A percentile compares a stretch with the other conserved stretches of the same genome.
These are phyloP conservation scores for Notocelia uddmanniana DNA, from an alignment of 2,888 invertebrate species.

Conservation along the genomic window DNA sequence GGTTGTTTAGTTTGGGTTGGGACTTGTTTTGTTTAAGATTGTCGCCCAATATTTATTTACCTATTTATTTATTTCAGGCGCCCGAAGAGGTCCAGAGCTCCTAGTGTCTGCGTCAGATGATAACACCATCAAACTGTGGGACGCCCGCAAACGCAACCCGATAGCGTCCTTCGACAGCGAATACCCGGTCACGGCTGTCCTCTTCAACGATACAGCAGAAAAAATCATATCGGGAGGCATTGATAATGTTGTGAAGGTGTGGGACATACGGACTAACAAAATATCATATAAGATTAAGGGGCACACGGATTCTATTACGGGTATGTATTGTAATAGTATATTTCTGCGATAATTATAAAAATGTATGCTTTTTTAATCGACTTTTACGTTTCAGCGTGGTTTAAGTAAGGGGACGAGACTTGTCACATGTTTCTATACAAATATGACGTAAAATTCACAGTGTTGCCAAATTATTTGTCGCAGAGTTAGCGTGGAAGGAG, in stretches of 20 bases:
- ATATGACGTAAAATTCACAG: too few species aligned
- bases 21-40: too few species aligned
- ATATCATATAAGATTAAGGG: conserved; percentile 94
- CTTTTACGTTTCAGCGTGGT: too few species aligned
- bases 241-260: conserved; percentile 98
- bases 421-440: too few species aligned
- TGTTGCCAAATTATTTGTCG: too few species aligned
- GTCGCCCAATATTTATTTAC: too few species aligned
- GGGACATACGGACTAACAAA: conserved; percentile 97
- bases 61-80: conserved; percentile 85
- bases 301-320: conserved; percentile 98
- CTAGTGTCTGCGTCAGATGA: conserved; percentile 98
- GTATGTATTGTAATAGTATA: conserved; percentile 54
- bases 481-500: too few species aligned
- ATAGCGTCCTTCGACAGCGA: conserved; percentile 89
- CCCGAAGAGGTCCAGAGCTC: conserved; percentile 95
- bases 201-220: conserved; percentile 98
- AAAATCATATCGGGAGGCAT: conserved; percentile 98
- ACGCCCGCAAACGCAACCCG: conserved; percentile 94
- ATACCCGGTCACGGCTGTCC: conserved; percentile 94
- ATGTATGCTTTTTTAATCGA: too few species aligned
- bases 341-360: too few species aligned
- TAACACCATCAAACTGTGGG: conserved; percentile 96
- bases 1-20: too few species aligned
- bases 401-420: too few species aligned